Base-by-base conservation (phyloP, 1,140 invertebrate genomes). In the Papilio polyxenes region DNA sequence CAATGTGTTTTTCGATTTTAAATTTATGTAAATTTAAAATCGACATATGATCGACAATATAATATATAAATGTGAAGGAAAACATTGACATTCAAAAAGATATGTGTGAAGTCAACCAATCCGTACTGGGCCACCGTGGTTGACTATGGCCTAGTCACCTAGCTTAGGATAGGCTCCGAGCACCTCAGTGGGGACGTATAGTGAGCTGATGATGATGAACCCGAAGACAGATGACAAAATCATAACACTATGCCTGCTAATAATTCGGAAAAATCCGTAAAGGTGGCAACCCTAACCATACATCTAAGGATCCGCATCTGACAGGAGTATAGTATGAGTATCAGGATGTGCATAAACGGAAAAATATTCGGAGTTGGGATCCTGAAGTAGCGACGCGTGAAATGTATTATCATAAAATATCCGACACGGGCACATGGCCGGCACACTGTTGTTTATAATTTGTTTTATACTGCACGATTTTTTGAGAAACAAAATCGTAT, bases 351-450 rank as follows among this genome's bases (percentile, higher is more conserved):
- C 40, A 80, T 80, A 69, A 80, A 69, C 48, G 62, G 62, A 65
- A 80, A 80, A 80, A 80, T 80, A 80, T 80, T 65, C 59, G 40
- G 62, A 65, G 59, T 80, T 69, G 40, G 23, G 62, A 69, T 69
- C 20, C 78, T 48, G 78, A 80, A 40, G 78, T 56, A 23, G 77
- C 77, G 31, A 79, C 78, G 78, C 78, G 78, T 69, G 78, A 69
- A 69, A 80, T 69, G 40, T 69, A 80, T 80, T 80, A 80, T 80
- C 78, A 80, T 69, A 80, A 80, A 80, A 80, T 80, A 80, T 80
- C 56, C 78, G 9, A 69, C 59, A 7, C 40, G 77, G 40, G 78
- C 59, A 80, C 59, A 80, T 80, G 59, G 59, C 37, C 53, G 37
- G 78, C 44, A 59, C n/a, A 65, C 20, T 69, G 75, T 53, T 77